phyloP scores from a whole-genome alignment of 2,113 vertebrate genomes.

The Plotosus lineatus region DNA sequence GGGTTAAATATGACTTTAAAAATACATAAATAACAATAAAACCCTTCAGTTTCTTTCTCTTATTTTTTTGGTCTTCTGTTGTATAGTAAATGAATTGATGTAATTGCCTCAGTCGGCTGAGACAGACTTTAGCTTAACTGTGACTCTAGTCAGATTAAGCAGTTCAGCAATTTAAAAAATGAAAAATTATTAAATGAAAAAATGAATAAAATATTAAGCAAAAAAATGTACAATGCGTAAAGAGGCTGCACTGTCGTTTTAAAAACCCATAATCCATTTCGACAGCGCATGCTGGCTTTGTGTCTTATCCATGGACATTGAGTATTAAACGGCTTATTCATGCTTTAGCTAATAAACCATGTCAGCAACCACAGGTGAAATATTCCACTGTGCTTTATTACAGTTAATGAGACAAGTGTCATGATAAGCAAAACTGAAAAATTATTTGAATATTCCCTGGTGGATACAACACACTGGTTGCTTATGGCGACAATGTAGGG shows the following conservation, averaged over 20 bases:
- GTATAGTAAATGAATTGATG: no score
- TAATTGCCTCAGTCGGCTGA: no score
- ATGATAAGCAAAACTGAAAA: slow-evolving; percentile 3
- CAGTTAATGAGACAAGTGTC: slow-evolving; percentile 6
- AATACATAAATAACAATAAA: no score
- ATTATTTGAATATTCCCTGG: neutral
- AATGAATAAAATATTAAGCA: neutral
- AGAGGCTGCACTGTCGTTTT: neutral
- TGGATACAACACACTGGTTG: slow-evolving; percentile 38
- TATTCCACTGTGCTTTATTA: slow-evolving; percentile 14
- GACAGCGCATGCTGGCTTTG: neutral
- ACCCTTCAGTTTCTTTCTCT: no score
- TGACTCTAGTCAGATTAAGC: no score
- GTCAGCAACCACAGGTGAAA: slow-evolving; percentile 63
- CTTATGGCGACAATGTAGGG: slow-evolving; percentile 24
- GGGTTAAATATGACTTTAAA: no score
- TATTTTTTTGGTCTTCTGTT: no score
- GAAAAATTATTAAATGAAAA: no score
- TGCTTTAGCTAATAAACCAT: slow-evolving; percentile 57
- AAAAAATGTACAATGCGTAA: no score
- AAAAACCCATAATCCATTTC: neutral
- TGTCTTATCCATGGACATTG: no score
- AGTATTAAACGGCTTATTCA: neutral
- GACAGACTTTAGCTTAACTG: no score
- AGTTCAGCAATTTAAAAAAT: no score